Evolutionary conservation across 1,140 invertebrate species (phyloP).

Genomic region (Lucilia cuprina): DNA sequence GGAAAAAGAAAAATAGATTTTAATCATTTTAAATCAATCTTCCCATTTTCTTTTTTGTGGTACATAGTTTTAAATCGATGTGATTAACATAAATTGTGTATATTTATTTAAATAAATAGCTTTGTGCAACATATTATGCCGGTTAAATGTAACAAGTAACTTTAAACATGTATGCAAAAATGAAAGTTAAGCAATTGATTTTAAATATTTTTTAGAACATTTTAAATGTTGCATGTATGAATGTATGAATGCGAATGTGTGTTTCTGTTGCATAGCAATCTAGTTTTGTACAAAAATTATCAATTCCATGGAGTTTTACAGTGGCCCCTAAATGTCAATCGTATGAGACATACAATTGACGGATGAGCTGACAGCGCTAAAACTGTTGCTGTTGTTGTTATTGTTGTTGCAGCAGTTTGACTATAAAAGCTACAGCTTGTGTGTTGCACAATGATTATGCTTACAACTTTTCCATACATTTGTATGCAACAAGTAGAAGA

Average conservation of each 20-base stretch:
- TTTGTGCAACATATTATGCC: neutral
- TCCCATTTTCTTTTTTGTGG: neutral
- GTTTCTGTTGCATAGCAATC: neutral
- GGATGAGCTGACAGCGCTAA: constrained; percentile 63
- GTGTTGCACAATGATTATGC: neutral
- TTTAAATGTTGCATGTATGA: neutral
- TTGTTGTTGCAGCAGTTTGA: neutral
- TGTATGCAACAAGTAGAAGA: neutral
- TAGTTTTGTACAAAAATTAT: neutral
- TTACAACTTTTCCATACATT: neutral
- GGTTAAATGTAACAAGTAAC: neutral
- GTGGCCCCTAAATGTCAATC: constrained; percentile 57
- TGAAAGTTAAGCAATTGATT: neutral
- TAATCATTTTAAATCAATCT: constrained; percentile 35
- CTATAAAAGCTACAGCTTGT: neutral
- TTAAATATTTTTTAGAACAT: neutral
- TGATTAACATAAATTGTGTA: constrained; percentile 35
- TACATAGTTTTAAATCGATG: neutral
- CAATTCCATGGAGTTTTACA: constrained; percentile 33
- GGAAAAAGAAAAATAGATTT: constrained; percentile 14
- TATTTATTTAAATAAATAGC: constrained; percentile 24
- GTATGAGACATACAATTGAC: constrained; percentile 61
- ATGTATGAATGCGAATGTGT: neutral
- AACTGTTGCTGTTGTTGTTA: constrained; percentile 56
- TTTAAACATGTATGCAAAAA: neutral